Evolutionary conservation across 2,888 invertebrate species (phyloP), one percentile per base, ranked within the genome.

Genomic region (Galeopsomyia nigrocyanea): DNA sequence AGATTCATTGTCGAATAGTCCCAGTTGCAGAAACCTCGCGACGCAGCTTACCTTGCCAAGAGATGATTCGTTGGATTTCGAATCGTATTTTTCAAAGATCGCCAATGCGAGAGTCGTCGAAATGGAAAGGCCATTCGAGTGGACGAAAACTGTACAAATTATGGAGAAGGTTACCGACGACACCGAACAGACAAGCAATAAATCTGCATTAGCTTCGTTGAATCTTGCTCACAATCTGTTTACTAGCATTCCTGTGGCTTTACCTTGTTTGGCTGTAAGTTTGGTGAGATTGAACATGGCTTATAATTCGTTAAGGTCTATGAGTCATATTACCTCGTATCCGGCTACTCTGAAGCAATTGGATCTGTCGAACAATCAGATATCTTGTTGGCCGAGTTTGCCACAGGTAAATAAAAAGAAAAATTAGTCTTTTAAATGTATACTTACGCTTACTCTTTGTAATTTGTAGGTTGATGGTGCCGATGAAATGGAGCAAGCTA

Each of bases 201-300:
- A 90, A 61, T 93, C 93, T 0, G 90, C 92, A 75, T 87, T 96
- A 13, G 89, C 92, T 1, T 90, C 93, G 0, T 89, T 98, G 5
- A 97, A 97, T 88, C 88, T 98, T 49, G 93, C 97, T 0, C 95
- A 97, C 87, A 98, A 98, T 89, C 90, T 94, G 79, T 96, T 99
- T 85, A 92, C 92, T 47, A 91, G 92, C 78, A 92, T 98, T 73
- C 99, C 99, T 0, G 90, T 92, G 1, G 94, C 95, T 58, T 87
- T 99, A 51, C 94, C 98, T 2, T 99, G 99, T 83, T 89, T 96
- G 70, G 97, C 96, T 6, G 94, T 96, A 0, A 92, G 92, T 79
- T 89, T 99, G 39, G 93, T 95, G 0, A 89, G 95, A 51, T 90
- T 99, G 17, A 97, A 97, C 84, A 91, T 99, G 90, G 93, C 97